Conservation (phyloP, 2,113 vertebrate species). For the Hydropotes inermis region DNA sequence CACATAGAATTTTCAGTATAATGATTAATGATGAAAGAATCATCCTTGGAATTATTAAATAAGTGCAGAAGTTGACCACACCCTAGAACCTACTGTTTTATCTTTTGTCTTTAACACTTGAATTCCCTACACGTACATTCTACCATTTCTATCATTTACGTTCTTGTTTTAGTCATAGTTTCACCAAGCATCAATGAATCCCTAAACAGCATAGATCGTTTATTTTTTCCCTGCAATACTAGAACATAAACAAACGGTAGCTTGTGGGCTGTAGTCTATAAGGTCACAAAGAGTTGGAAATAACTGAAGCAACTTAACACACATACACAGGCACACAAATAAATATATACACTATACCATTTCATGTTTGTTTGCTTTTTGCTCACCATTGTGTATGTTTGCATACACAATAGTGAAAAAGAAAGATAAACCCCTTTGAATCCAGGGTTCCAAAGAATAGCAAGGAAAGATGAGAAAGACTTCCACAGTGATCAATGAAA, state of each 20-base stretch:
- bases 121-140: not conserved
- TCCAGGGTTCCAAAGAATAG: not conserved
- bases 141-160: not conserved
- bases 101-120: too few relatives aligned
- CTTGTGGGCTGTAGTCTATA: not conserved
- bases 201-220: not conserved
- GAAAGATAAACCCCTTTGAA: not conserved
- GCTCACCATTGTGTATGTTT: not conserved
- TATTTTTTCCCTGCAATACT: not conserved
- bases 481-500: not conserved
- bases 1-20: not conserved
- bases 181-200: not conserved
- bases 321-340: not conserved
- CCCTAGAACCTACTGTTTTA: not conserved
- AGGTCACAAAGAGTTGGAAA: not conserved
- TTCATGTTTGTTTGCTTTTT: not conserved
- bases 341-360: not conserved
- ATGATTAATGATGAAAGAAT: not conserved
- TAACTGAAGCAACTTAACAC: not conserved
- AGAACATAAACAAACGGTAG: accelerated
- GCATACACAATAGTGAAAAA: not conserved
- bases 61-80: not conserved
- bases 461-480: not conserved
- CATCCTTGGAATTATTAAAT: not conserved
- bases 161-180: not conserved